Evolutionary conservation across 2,113 vertebrate genomes (phyloP), one percentile per base, ranked within the genome.

Genomic region (Ammodytes marinus): DNA sequence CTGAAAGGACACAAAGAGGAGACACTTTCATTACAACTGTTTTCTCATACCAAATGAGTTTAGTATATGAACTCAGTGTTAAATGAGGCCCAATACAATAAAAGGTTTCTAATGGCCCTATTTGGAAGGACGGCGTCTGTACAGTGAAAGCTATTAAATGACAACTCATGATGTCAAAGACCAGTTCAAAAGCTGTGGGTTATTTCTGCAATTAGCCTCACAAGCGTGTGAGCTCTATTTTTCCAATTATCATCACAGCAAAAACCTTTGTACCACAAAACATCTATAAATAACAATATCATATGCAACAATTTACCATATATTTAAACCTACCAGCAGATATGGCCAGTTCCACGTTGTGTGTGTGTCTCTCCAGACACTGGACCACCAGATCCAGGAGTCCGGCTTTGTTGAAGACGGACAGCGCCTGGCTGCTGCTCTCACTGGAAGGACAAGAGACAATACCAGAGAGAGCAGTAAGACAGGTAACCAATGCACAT

Each of bases 371-470:
- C 90, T 96, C 96, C 86, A 99, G 88, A 93, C 92, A 99, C 78
- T 93, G 96, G 75, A 98, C 88, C 2, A 98, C 89, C 90, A 95
- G 71, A 69, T 97, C 96, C 88, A 99, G 89, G 69, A 99, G 97
- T 37, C 95, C 96, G 45, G 96, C 95, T 90, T 95, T 98, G 93
- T 97, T 99, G 94, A 99, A 99, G 86, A 97, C 80, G 17, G 93
- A 93, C 5, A 99, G 90, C 0, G 97, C 97, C 13, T 94, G 96
- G 91, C 85, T 95, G 91, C 95, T 98, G 96, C 96, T 97, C 92
- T 99, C 98, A 93, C 98, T 99, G 89, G 55, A 10, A 61, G 47
- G 64, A 87, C 9, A 59, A 63, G n/a, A 80, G n/a, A 80, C 2
- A 35, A 53, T 0, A 67, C 19, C 15, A 83, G 7, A 63, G 6